Evolutionary conservation across 2,797 vertebrate genomes (phyloP).

Genomic region (Forpus xanthops): DNA sequence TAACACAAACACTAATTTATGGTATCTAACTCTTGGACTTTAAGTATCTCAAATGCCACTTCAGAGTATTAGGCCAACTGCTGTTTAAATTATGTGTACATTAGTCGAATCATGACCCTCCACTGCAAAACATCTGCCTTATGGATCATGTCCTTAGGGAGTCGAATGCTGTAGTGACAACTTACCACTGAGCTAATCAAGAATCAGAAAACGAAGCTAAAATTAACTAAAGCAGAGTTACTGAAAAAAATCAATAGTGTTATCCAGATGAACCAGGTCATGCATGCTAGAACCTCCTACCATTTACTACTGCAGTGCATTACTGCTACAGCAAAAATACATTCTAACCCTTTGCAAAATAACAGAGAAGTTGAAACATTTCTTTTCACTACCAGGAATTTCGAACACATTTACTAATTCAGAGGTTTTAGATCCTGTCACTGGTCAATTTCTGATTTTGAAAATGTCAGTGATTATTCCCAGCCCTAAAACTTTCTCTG

Average conservation of each 20-base stretch:
- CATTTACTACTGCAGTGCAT: not conserved
- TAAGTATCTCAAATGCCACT: slow-evolving; percentile 19
- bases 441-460: not conserved
- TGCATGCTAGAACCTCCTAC: not conserved
- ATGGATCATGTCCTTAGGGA: slow-evolving; percentile 30
- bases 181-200: slow-evolving; percentile 31
- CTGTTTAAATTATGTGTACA: slow-evolving; percentile 42
- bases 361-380: not conserved
- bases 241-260: not conserved
- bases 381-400: not conserved
- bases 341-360: not conserved
- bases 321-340: not conserved
- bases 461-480: not conserved
- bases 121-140: slow-evolving; percentile 5
- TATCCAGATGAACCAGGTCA: slow-evolving; percentile 26
- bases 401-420: not conserved
- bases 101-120: not conserved
- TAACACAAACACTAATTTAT: slow-evolving; percentile 8
- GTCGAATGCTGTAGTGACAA: not conserved
- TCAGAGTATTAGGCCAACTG: slow-evolving; percentile 32
- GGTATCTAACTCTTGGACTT: not conserved
- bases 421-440: not conserved
- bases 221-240: slow-evolving; percentile 13
- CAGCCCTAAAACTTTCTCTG: not conserved
- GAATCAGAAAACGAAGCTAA: slow-evolving; percentile 22